These are phyloP conservation scores for Nymphalis io DNA, from an alignment of 1,140 invertebrate genomes.

Conservation along the genomic window DNA sequence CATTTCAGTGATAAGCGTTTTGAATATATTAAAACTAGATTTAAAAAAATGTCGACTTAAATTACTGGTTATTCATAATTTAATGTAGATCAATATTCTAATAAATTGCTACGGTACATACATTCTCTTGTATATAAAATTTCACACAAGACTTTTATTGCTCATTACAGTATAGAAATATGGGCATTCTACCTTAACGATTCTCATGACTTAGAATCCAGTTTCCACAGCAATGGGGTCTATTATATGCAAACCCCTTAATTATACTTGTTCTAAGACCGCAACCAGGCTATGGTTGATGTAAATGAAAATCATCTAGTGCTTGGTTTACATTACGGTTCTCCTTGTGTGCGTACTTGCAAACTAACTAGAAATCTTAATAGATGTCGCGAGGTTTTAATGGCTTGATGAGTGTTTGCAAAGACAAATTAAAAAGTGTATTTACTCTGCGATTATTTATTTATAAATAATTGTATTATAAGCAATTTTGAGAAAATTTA, in stretches of 20 bases:
- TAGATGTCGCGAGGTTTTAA: constrained; percentile 4
- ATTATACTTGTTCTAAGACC: constrained; percentile 49
- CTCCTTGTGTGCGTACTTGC: constrained; percentile 10
- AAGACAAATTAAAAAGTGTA: no score
- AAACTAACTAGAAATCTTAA: constrained; percentile 3
- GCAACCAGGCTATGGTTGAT: constrained; percentile 36
- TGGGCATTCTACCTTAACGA: constrained; percentile 34
- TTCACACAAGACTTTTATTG: constrained; percentile 29
- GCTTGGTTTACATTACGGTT: constrained; percentile 10
- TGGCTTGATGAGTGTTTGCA: neutral
- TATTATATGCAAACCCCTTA: constrained; percentile 50
- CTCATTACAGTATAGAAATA: constrained; percentile 30
- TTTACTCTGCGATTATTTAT: no score
- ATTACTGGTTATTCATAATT: neutral
- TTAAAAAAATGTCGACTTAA: neutral
- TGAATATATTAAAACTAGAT: no score
- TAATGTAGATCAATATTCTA: neutral
- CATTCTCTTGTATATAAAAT: constrained; percentile 29
- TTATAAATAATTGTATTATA: no score
- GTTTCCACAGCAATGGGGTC: constrained; percentile 41
- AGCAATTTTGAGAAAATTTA: no score
- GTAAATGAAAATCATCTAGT: constrained; percentile 37
- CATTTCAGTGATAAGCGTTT: no score
- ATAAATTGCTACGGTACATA: constrained; percentile 1
- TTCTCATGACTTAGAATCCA: constrained; percentile 52